A percentile compares a stretch with the other conserved stretches of the same genome.
These are phyloP conservation scores for Tangara arthus DNA, from an alignment of 2,797 vertebrate species.

Conservation along the genomic window DNA sequence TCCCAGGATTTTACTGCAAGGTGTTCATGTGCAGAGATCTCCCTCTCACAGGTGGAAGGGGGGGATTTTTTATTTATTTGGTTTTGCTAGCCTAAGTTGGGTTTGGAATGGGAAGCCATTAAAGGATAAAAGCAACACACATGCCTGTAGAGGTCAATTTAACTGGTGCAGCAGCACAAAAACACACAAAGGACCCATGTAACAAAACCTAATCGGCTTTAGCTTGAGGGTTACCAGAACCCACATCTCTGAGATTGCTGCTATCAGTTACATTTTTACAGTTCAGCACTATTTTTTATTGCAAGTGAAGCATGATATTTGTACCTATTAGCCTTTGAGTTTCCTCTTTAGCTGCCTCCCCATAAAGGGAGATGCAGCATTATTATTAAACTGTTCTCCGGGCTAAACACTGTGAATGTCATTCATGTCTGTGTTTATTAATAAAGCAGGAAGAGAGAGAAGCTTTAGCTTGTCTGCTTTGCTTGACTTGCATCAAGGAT, in stretches of 20 bases:
- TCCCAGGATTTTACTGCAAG: background rate
- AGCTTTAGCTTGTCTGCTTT: constrained; percentile 44
- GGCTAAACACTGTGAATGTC: constrained; percentile 58
- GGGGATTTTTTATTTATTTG: background rate
- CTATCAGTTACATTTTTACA: constrained; percentile 53
- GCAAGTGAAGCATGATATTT: constrained; percentile 63
- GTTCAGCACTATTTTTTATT: constrained; percentile 70
- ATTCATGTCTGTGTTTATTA: constrained; percentile 49
- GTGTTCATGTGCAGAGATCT: background rate
- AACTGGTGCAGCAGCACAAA: constrained; percentile 58
- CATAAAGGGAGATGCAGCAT: constrained; percentile 44
- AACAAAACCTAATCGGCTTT: constrained; percentile 71
- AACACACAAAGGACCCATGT: constrained; percentile 70
- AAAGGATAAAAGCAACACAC: constrained; percentile 46
- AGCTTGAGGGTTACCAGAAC: constrained; percentile 69
- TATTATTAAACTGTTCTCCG: constrained; percentile 60
- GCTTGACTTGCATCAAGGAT: constrained; percentile 57
- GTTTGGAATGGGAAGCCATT: constrained; percentile 62
- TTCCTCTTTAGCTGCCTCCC: constrained; percentile 60
- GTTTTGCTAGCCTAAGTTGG: background rate
- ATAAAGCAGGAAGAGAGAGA: constrained; percentile 38
- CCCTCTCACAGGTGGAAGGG: background rate
- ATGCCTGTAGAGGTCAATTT: constrained; percentile 71
- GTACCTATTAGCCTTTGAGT: constrained; percentile 70
- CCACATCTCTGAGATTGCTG: constrained; percentile 57